Base-by-base conservation (phyloP, 2,797 vertebrate species). In the Schizopygopsis malacanthus region DNA sequence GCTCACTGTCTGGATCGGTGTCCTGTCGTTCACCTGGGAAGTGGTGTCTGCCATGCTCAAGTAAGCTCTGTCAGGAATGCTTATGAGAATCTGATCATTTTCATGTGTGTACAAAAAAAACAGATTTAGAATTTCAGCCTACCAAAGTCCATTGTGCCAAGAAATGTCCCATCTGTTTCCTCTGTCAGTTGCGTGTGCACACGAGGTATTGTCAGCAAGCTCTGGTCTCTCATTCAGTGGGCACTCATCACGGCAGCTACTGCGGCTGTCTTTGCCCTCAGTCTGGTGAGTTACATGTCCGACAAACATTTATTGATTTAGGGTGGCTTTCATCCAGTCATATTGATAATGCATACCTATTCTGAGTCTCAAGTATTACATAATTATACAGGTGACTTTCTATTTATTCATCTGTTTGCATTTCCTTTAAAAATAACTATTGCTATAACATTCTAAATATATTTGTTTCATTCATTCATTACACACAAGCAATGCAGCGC, bases 11-110 rank as follows among this genome's bases (percentile, higher is more conserved):
- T 96, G 95, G 90, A 77, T 97, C 10, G 96, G 94, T 0, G 92
- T 93, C 13, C 92, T 95, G 84, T 97, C 96, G 0, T 92, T 97
- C 28, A 82, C 91, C 78, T 96, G 96, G 96, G 96, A 97, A 89
- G 91, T 94, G 69, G 92, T 97, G 2, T 47, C 69, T 0, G 93
- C 94, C 15, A n/a, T 96, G 84, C 95, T 96, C 89, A 93, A 92
- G 97, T 97, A 88, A 13, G 94, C 78, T 11, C 22, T 12, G 6
- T 67, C 6, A 18, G 18, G n/a, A 45, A 37, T 82, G 15, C 16
- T 45, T 56, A 20, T 50, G 25, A 61, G 25, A 63, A 73, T 39
- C 5, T 11, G 25, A 28, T 41, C 13, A 0, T 70, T 63, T 63
- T 61, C 4, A 1, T 16, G 8, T 41, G 4, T 41, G 0, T 67